A percentile compares a stretch with the other conserved stretches of the same genome.
These are phyloP conservation scores for Nylanderia fulva DNA, from an alignment of 1,140 invertebrate species.

Conservation along the genomic window DNA sequence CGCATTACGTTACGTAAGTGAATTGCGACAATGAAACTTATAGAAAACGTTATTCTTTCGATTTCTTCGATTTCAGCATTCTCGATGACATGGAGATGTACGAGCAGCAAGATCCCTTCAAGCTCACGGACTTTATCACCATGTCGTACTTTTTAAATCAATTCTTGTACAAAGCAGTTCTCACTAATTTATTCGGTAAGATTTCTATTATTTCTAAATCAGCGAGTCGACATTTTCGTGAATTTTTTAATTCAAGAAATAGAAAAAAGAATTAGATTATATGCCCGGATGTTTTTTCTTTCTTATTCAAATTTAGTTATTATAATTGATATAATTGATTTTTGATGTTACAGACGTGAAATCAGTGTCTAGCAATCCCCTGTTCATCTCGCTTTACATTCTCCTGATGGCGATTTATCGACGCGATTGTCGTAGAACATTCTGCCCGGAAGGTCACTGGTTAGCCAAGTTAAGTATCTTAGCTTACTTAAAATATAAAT, in stretches of 20 bases:
- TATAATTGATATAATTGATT: conserved; percentile 59
- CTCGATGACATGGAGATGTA: conserved; percentile 99
- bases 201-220: background rate
- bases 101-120: conserved; percentile 97
- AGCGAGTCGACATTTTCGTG: too few species aligned
- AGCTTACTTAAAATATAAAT: background rate
- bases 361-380: conserved; percentile 90
- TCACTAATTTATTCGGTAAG: conserved; percentile 95
- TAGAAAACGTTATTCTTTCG: background rate
- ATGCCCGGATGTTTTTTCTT: too few species aligned
- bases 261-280: too few species aligned
- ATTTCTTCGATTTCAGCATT: conserved; percentile 89
- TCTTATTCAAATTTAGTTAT: too few species aligned
- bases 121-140: conserved; percentile 93
- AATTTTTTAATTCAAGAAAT: too few species aligned
- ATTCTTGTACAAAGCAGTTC: conserved; percentile 96
- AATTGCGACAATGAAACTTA: background rate
- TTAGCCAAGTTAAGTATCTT: conserved; percentile 89
- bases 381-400: conserved; percentile 95
- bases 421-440: conserved; percentile 95
- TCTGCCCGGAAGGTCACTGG: conserved; percentile 96
- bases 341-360: conserved; percentile 90
- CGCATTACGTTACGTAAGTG: conserved; percentile 98
- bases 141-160: conserved; percentile 98
- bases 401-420: conserved; percentile 96